A percentile compares a stretch with the other conserved stretches of the same genome.
Evolutionary conservation across 2,113 vertebrate genomes (phyloP).

Genomic region (Gallinago paraguaiae): DNA sequence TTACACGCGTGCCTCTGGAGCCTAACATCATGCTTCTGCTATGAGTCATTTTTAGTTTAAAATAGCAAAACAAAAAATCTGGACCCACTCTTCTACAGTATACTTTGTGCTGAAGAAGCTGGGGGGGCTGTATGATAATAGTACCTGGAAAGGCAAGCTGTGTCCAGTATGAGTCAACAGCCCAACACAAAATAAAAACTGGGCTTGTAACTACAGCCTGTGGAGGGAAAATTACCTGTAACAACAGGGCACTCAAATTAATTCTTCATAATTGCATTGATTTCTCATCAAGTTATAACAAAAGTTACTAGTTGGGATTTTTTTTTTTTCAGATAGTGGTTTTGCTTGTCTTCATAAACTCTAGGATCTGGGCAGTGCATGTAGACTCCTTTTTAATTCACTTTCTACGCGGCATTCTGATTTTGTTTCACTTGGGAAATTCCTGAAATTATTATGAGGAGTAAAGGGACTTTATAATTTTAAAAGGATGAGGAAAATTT

Average conservation of each 20-base stretch:
- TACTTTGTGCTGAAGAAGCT: background rate
- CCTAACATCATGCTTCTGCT: background rate
- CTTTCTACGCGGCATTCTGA: background rate
- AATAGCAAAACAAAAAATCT: background rate
- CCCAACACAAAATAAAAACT: background rate
- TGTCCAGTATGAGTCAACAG: background rate
- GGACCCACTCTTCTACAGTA: background rate
- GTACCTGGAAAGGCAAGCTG: background rate
- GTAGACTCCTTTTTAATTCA: background rate
- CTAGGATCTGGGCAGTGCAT: background rate
- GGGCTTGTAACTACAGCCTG: background rate
- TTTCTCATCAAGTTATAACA: background rate
- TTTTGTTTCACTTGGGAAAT: background rate
- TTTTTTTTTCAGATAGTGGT: background rate
- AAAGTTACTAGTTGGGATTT: background rate
- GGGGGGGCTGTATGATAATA: background rate
- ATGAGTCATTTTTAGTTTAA: background rate
- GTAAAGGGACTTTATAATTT: background rate
- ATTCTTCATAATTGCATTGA: background rate
- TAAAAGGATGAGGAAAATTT: background rate
- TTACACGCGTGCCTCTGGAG: background rate
- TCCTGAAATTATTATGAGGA: background rate
- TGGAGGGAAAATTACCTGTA: background rate
- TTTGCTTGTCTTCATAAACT: too few species aligned
- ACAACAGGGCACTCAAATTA: background rate